Evolutionary conservation across 2,113 vertebrate genomes (phyloP).

Genomic region (Choloepus hoffmanni): DNA sequence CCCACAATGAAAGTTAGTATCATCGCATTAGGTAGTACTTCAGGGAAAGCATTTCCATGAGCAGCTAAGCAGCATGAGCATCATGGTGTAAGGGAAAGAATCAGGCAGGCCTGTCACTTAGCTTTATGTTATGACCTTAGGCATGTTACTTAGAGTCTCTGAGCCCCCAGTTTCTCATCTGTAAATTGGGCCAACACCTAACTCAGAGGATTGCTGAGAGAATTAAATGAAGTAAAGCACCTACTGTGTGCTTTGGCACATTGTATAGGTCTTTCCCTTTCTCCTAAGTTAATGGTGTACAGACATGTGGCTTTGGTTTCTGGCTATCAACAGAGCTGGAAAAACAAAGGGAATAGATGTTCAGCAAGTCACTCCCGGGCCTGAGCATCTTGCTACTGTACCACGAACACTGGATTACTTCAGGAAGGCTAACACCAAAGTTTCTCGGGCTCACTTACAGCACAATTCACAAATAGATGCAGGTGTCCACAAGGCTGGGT

Average conservation of each 20-base stretch:
- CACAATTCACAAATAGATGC: neutral
- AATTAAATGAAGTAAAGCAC: neutral
- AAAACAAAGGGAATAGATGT: neutral
- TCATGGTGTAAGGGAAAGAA: neutral
- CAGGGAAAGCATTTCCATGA: neutral
- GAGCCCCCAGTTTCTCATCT: no score
- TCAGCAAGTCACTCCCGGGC: neutral
- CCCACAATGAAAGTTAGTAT: neutral
- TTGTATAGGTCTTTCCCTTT: neutral
- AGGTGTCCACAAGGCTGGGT: neutral
- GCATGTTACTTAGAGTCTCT: conserved; percentile 10
- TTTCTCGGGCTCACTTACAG: neutral
- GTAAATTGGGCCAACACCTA: neutral
- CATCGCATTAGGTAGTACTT: neutral
- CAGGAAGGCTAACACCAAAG: neutral
- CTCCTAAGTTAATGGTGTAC: neutral
- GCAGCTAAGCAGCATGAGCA: no score
- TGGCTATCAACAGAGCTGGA: neutral
- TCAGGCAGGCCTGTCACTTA: neutral
- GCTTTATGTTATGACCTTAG: neutral
- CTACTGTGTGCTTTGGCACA: neutral
- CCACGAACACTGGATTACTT: neutral
- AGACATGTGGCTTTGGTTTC: neutral
- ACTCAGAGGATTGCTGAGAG: neutral
- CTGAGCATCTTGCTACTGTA: neutral